phyloP scores from a whole-genome alignment of 2,797 vertebrate species.

The Cynodonichthys magdalenae region DNA sequence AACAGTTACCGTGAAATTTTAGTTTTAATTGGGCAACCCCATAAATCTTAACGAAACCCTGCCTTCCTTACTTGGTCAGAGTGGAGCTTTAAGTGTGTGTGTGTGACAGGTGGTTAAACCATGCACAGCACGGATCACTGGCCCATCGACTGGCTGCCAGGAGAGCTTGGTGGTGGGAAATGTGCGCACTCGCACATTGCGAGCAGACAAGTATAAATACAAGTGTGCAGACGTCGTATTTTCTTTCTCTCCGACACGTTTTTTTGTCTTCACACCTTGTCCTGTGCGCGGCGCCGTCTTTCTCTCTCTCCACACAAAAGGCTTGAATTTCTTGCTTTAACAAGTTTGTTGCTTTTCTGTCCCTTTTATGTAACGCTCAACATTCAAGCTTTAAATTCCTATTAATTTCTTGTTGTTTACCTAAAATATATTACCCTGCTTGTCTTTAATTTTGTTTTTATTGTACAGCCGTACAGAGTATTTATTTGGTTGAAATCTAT shows the following conservation, averaged over 20 bases:
- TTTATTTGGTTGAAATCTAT: too few relatives aligned
- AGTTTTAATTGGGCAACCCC: not conserved
- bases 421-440: too few relatives aligned
- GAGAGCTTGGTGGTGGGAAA: slow-evolving; percentile 47
- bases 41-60: slow-evolving; percentile 5
- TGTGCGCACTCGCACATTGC: slow-evolving; percentile 39
- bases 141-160: slow-evolving; percentile 58
- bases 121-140: slow-evolving; percentile 51
- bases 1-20: not conserved
- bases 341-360: slow-evolving; percentile 7
- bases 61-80: slow-evolving; percentile 26
- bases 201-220: slow-evolving; percentile 41
- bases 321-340: slow-evolving; percentile 15
- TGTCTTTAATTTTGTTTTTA: too few relatives aligned
- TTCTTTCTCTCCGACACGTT: slow-evolving; percentile 10
- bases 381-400: not conserved
- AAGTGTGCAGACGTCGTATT: slow-evolving; percentile 9
- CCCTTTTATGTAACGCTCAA: not conserved
- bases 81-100: not conserved
- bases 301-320: not conserved
- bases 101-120: slow-evolving; percentile 60
- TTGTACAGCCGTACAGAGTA: too few relatives aligned
- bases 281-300: slow-evolving; percentile 2
- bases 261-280: slow-evolving; percentile 22
- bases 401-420: not conserved